Percentiles rank a stretch among this genome's conserved stretches.
phyloP scores from a whole-genome alignment of 2,113 vertebrate genomes.

The Pionites leucogaster region DNA sequence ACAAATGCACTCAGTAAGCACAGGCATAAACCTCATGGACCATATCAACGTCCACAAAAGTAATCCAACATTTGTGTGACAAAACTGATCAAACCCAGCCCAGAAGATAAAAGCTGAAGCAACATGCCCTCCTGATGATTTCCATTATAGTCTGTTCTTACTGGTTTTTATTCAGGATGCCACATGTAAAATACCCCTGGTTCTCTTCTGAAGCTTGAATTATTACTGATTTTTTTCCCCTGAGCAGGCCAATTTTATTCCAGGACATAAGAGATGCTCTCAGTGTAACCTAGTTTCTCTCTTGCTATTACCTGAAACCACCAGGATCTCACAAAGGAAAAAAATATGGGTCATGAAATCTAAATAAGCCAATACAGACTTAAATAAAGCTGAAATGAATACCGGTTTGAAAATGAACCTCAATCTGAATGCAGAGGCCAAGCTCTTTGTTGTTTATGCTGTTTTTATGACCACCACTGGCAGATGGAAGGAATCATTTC shows the following conservation, averaged over 20 bases:
- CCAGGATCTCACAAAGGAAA: neutral
- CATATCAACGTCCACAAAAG: neutral
- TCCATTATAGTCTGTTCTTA: neutral
- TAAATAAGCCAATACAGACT: constrained; percentile 15
- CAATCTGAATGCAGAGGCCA: neutral
- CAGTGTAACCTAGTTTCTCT: constrained; percentile 16
- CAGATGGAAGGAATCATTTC: neutral
- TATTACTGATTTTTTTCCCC: neutral
- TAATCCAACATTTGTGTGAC: neutral
- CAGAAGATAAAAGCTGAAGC: neutral
- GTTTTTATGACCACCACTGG: neutral
- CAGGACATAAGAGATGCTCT: neutral
- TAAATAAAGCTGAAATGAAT: constrained; percentile 28
- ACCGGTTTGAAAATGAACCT: neutral
- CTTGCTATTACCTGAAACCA: neutral
- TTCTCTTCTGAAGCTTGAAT: neutral
- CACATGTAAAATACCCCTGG: neutral
- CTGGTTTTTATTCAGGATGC: neutral
- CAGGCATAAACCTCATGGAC: neutral
- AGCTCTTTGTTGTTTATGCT: neutral
- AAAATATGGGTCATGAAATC: neutral
- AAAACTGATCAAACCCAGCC: neutral
- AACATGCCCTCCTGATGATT: neutral
- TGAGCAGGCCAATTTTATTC: neutral
- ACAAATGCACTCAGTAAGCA: neutral